Base-by-base conservation (phyloP, 92 coral and sea anemone species). In the Nematostella vectensis region DNA sequence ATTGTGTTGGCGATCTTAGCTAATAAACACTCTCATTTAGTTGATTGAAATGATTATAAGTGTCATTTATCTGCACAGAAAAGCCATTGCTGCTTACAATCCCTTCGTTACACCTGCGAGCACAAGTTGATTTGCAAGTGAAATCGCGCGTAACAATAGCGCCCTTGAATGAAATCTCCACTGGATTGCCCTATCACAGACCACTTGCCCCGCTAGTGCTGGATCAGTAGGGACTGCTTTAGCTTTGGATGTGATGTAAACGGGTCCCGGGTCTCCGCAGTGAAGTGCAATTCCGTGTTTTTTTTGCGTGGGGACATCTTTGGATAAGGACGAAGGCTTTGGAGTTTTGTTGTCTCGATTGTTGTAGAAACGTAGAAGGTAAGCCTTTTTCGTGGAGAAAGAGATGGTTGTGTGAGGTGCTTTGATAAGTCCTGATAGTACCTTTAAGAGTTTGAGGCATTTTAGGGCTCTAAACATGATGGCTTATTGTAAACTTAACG, bases 1-100 rank as follows among this genome's bases (percentile, higher is more conserved):
- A 74, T 84, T 70, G 87, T 80, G 60, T 60, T 58, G 48, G 58
- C 82, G 69, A 37, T 62, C 80, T 78, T 70, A 80, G 63, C 88
- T 72, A 84, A 84, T 84, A 84, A 82, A 75, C 78, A 80, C 88
- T 65, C 75, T 80, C 65, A 80, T 74, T 65, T 70, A 71, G 57
- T 60, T 62, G 88, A 70, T 69, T 73, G 70, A 61, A 80, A 80
- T 77, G 68, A 76, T 78, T 62, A 72, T 53, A 75, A 38, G 61
- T 84, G 94, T 84, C 94, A 84, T 73, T 84, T 80, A 84, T 57
- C 65, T 65, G 61, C 49, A 60, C 50, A 70, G 67, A 51, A 57
- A 78, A 82, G 55, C 85, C 61, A 63, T 77, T 77, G 57, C 63
- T 36, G 31, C 61, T 56, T 64, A 54, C 74, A 54, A 43, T 45